Conservation (phyloP, 2,888 invertebrate species). For the Agonopterix subpropinquella region DNA sequence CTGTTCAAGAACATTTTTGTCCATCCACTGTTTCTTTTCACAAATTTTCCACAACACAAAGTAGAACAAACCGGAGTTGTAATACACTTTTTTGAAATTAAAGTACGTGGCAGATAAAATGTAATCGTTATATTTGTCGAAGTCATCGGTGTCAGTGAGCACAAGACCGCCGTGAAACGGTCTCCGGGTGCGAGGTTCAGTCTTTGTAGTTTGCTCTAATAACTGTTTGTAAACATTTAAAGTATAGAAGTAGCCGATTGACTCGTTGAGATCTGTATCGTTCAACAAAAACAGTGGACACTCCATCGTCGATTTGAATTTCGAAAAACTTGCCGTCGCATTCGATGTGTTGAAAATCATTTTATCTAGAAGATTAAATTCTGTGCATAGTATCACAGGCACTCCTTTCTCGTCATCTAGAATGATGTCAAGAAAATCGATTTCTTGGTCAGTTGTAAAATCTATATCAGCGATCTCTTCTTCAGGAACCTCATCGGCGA, state of each 20-base stretch:
- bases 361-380: constrained; percentile 28
- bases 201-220: constrained; percentile 16
- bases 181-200: constrained; percentile 34
- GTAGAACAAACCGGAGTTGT: constrained; percentile 35
- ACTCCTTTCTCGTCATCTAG: constrained; percentile 34
- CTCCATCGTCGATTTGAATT: constrained; percentile 30
- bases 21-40: constrained; percentile 41
- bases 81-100: constrained; percentile 28
- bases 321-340: constrained; percentile 26
- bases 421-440: constrained; percentile 39
- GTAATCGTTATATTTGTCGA: constrained; percentile 41
- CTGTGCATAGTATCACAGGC: constrained; percentile 30
- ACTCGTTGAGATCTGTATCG: constrained; percentile 27
- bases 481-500: constrained; percentile 16
- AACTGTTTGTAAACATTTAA: constrained; percentile 34
- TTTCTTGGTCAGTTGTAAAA: constrained; percentile 29
- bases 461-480: constrained; percentile 24
- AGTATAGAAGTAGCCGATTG: constrained; percentile 40
- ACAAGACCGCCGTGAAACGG: constrained; percentile 36
- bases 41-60: constrained; percentile 36
- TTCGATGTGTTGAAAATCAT: constrained; percentile 24
- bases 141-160: constrained; percentile 25
- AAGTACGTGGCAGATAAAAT: constrained; percentile 39
- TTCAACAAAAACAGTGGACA: constrained; percentile 33
- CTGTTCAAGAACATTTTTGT: constrained; percentile 30